Evolutionary conservation across 1,140 invertebrate species (phyloP), one percentile per base, ranked within the genome.

Genomic region (Saccostrea glomerata): DNA sequence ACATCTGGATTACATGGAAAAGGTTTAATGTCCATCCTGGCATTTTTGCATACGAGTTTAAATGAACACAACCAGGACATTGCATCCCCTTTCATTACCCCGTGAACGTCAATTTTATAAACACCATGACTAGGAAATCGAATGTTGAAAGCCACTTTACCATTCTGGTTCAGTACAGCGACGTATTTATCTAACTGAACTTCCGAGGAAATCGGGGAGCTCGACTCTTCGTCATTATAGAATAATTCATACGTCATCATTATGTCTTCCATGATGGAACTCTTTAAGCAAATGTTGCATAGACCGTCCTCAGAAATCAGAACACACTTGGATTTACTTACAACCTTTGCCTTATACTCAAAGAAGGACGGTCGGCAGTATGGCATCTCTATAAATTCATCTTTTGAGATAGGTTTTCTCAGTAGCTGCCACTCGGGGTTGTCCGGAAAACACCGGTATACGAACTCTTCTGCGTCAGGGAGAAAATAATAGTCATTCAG

Each of bases 81-180:
- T 47, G 20, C 63, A 20, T n/a, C 47, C 54, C 55, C 54, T 58
- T 6, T 56, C 15, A 15, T 17, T 6, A 25, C 25, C 23, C 87
- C 87, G 2, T 55, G 40, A 23, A 90, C 60, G 40, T 73, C 84
- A 30, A 90, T 54, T 66, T 90, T 88, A 55, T 86, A 91, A 54
- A 91, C 73, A 1, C 90, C 90, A 23, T n/a, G 55, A 25, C 30
- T 55, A 2, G 87, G 89, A 88, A 90, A 91, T 15, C 90, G 90
- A 63, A 89, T 56, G 47, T 47, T 58, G 17, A 91, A 85, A 12
- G 77, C 12, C 54, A 63, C 86, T 60, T n/a, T 83, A 3, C 86
- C 83, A 12, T 86, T 87, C 17, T 88, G 83, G 9, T 85, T 70
- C 20, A 87, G 30, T 55, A 88, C 47, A 20, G 87, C 77, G 20